Evolutionary conservation across 2,888 invertebrate species (phyloP), one percentile per base, ranked within the genome.

Genomic region (Tigriopus californicus): DNA sequence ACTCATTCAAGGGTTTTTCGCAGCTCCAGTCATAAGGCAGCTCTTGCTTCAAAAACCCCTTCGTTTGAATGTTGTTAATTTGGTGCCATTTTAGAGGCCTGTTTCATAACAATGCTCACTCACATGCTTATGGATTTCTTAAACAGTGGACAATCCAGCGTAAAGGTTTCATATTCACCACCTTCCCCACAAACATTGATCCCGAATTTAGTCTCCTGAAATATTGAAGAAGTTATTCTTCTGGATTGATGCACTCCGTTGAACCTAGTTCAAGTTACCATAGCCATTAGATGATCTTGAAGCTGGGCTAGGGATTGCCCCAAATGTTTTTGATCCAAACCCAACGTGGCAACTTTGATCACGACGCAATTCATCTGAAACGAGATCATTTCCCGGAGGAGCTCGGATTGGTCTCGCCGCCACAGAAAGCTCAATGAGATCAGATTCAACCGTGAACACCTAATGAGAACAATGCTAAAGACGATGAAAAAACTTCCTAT

Each of bases 111-210:
- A 47, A 47, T 12, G 12, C 13, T 22, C 1, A 52, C 54, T 41
- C 41, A 54, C 54, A 54, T 25, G 5, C 18, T 41, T 10, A 54
- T 18, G 11, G 33, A 40, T 22, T 54, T 54, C 18, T 40, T 83
- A 74, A 94, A 97, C 62, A 98, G 76, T 6, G 97, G 95, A 73
- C 97, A 97, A 76, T 98, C 94, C 62, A 95, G 75, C 8, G 94
- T 94, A 70, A 98, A 87, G 40, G 95, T 91, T 75, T 98, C 98
- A 70, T 94, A 98, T 73, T 99, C 98, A 58, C 98, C 98, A 52
- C 98, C 98, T 75, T 99, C 98, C 20, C 98, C 98, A 73, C 94
- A 95, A 47, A 94, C 81, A 75, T 92, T 90, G 63, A 92, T 76
- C 58, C 91, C 92, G 73, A 88, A 98, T 73, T 92, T 89, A 70